A percentile compares a stretch with the other conserved stretches of the same genome.
These are phyloP conservation scores for Arothron firmamentum DNA, from an alignment of 2,113 vertebrate genomes.

Conservation along the genomic window DNA sequence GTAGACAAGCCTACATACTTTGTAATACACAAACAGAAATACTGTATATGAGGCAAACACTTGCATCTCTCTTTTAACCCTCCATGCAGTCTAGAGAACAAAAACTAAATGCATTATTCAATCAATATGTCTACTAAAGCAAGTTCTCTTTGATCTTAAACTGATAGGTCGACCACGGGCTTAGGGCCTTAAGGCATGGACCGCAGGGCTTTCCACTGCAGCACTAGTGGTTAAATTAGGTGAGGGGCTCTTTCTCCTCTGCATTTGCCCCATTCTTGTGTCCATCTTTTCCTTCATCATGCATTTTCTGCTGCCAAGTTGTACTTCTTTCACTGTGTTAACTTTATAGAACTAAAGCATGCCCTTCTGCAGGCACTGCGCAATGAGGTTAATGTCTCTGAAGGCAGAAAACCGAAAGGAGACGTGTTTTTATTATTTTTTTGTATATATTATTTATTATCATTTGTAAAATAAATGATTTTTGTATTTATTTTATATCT, in stretches of 20 bases:
- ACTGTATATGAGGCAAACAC: slow-evolving; percentile 11
- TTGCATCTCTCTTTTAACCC: slow-evolving; percentile 30
- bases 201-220: slow-evolving; percentile 60
- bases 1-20: neutral
- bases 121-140: slow-evolving; percentile 72
- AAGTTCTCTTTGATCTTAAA: slow-evolving; percentile 73
- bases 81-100: slow-evolving; percentile 57
- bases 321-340: slow-evolving; percentile 62
- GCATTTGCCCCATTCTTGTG: slow-evolving; percentile 20
- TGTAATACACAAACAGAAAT: slow-evolving; percentile 26
- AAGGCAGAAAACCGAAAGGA: slow-evolving; percentile 22
- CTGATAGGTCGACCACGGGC: slow-evolving; percentile 72
- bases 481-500: neutral
- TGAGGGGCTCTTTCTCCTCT: slow-evolving; percentile 30
- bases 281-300: slow-evolving; percentile 62
- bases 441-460: neutral
- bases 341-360: slow-evolving; percentile 65
- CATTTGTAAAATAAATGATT: neutral
- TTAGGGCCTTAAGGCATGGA: slow-evolving; percentile 65
- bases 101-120: slow-evolving; percentile 73
- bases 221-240: slow-evolving; percentile 49
- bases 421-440: slow-evolving; percentile 2
- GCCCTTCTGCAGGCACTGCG: slow-evolving; percentile 43
- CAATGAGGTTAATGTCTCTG: slow-evolving; percentile 28
- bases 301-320: slow-evolving; percentile 65